A percentile compares a stretch with the other conserved stretches of the same genome.
Conservation (phyloP, 1,140 invertebrate genomes). For the Pogonognathellus flavescens region DNA sequence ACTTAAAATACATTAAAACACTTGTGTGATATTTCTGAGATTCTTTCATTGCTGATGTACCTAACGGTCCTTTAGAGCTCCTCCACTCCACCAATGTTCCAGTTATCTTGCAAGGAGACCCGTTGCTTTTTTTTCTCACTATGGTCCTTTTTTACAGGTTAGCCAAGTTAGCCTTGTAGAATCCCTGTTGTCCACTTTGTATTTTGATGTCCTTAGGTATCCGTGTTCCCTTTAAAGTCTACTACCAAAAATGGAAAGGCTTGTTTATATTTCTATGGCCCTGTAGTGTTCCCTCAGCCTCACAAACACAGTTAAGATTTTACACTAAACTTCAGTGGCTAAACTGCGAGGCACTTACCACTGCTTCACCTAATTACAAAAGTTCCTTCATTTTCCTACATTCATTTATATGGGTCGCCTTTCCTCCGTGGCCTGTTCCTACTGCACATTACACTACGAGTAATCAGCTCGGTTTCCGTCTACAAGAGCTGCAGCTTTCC, state of each 20-base stretch:
- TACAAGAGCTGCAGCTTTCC: no score
- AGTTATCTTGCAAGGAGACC: neutral
- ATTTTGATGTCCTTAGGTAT: neutral
- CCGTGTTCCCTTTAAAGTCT: neutral
- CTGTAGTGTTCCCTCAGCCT: neutral
- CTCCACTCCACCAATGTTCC: neutral
- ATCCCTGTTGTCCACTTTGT: conserved; percentile 43
- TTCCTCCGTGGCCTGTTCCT: no score
- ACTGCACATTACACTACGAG: no score
- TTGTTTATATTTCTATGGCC: neutral
- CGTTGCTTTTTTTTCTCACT: conserved; percentile 18
- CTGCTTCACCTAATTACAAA: neutral
- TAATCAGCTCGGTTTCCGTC: no score
- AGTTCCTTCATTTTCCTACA: neutral
- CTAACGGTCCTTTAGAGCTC: conserved; percentile 19
- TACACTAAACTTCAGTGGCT: no score
- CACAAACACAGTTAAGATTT: no score
- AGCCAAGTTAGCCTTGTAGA: neutral
- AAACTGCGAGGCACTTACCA: neutral
- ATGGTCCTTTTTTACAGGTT: conserved; percentile 43
- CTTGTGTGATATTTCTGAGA: neutral
- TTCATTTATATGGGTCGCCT: conserved; percentile 5
- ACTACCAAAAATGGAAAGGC: conserved; percentile 8
- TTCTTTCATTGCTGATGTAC: conserved; percentile 9
- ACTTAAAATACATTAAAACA: neutral